Conservation (phyloP, 2,113 vertebrate genomes). For the Xiphophorus couchianus region DNA sequence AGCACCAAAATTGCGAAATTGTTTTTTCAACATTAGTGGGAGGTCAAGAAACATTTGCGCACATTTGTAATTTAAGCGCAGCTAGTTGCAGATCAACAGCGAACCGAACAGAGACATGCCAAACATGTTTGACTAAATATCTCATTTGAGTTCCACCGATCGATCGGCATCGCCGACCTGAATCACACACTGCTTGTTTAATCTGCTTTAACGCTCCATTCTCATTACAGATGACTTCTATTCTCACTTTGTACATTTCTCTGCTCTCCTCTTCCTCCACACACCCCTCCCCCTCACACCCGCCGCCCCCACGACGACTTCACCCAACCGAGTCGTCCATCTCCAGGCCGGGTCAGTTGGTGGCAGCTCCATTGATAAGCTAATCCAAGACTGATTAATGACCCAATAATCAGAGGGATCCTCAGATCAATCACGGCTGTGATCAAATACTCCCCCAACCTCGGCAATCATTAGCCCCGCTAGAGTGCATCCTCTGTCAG, state of each 20-base stretch:
- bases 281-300: conserved; percentile 27
- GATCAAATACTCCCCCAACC: conserved; percentile 78
- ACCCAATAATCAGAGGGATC: conserved; percentile 81
- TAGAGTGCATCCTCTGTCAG: conserved; percentile 80
- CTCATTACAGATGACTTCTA: background rate
- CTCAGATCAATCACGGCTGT: conserved; percentile 91
- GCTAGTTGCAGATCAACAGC: too few relatives aligned
- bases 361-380: conserved; percentile 85
- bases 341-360: conserved; percentile 88
- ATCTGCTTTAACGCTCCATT: background rate
- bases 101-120: background rate
- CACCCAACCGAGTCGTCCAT: conserved; percentile 84
- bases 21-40: too few relatives aligned
- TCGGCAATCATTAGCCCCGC: conserved; percentile 79
- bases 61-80: too few relatives aligned
- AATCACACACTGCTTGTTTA: background rate
- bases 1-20: too few relatives aligned
- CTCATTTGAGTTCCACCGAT: background rate
- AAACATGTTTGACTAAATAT: background rate
- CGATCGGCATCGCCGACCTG: background rate
- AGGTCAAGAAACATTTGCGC: too few relatives aligned
- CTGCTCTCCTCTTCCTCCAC: conserved; percentile 32
- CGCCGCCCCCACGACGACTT: background rate
- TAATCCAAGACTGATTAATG: conserved; percentile 85
- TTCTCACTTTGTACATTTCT: background rate